Conservation (phyloP, 2,797 vertebrate species). For the Neosilurus hyrtlii region DNA sequence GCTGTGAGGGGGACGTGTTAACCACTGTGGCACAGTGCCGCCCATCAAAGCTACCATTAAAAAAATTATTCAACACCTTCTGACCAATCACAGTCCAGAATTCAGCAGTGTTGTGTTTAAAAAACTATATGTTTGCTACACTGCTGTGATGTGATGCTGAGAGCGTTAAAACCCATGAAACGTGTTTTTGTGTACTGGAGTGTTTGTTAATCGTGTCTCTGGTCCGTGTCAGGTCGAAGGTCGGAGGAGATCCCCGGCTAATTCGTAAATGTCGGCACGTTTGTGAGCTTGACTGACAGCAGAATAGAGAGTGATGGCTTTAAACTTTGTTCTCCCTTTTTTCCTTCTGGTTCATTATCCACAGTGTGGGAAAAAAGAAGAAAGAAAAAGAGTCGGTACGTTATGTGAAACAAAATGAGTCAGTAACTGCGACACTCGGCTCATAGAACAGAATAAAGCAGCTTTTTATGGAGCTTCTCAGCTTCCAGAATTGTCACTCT, state of each 20-base stretch:
- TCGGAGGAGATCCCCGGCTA: slow-evolving; percentile 57
- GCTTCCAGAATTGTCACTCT: slow-evolving; percentile 59
- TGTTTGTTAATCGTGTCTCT: slow-evolving; percentile 41
- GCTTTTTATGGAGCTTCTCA: slow-evolving; percentile 57
- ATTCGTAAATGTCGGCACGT: slow-evolving; percentile 66
- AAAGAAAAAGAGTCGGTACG: slow-evolving; percentile 69
- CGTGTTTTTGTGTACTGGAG: neutral
- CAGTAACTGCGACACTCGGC: slow-evolving; percentile 68
- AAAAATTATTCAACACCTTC: neutral
- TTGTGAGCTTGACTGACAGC: slow-evolving; percentile 66
- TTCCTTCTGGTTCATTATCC: slow-evolving; percentile 63
- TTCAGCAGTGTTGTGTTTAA: neutral
- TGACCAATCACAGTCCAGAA: neutral
- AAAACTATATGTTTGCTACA: neutral
- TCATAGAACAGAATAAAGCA: slow-evolving; percentile 72
- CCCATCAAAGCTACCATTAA: neutral
- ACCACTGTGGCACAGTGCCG: no score
- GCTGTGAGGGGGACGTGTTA: no score
- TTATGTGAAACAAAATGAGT: slow-evolving; percentile 77
- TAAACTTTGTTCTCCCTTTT: slow-evolving; percentile 69
- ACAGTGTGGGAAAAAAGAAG: slow-evolving; percentile 71
- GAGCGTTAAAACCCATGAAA: neutral
- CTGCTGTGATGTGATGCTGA: neutral
- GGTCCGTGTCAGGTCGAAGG: slow-evolving; percentile 52
- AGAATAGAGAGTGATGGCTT: slow-evolving; percentile 71